Base-by-base conservation (phyloP, 2,113 vertebrate genomes). In the Pedetes capensis region DNA sequence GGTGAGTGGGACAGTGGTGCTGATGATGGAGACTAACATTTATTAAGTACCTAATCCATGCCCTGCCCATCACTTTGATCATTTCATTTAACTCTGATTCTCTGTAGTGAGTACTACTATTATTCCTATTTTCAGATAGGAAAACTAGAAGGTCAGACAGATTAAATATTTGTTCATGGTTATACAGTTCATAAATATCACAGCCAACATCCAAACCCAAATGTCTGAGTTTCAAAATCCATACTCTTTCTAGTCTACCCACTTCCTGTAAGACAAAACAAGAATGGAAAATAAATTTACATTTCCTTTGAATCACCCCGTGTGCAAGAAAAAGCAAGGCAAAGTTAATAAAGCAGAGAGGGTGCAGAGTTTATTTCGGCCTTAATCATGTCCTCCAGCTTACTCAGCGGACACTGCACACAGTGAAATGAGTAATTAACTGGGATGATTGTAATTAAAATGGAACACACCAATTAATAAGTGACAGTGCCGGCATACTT, bases 391-490 rank as follows among this genome's bases (percentile, higher is more conserved):
- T 94, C 84, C 81, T 53, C 55, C 63, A 61, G 78, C 81, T 93
- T 87, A 49, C 81, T 71, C 81, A 69, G 34, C 23, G 87, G 59
- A 44, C 84, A 84, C 34, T 57, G 7, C 86, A 92, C 87, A 72
- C 49, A 64, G 90, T 25, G 79, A 96, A 96, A 86, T 88, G 93
- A 96, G 10, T 96, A 85, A 97, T 98, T 97, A 97, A 78, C 96
- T 89, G 75, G 86, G 96, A 97, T 39, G 68, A 79, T 94, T 93
- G 96, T 89, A 97, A 98, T 97, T 97, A 96, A 97, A 98, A 95
- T 92, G 72, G 88, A 97, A 89, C 91, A 83, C 93, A 96, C 39
- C 88, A 97, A 96, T 97, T 97, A 95, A 96, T 97, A 97, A 96
- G 96, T 88, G 95, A 93, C 96, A 97, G 91, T 63, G 95, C 68